phyloP scores from a whole-genome alignment of 2,888 invertebrate genomes.

The Athalia circularis region DNA sequence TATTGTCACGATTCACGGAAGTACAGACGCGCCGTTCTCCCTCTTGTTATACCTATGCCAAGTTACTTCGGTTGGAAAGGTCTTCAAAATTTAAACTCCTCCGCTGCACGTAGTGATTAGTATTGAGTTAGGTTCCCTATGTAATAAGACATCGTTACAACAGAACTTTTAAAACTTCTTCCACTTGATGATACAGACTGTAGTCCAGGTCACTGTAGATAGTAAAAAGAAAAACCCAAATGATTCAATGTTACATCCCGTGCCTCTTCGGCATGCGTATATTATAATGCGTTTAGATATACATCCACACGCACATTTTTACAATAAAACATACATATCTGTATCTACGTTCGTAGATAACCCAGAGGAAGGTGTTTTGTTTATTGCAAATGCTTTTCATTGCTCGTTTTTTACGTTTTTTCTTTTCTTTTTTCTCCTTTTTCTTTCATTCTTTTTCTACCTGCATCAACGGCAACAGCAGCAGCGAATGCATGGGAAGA shows the following conservation, averaged over 20 bases:
- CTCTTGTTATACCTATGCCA: background rate
- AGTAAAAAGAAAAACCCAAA: too few relatives aligned
- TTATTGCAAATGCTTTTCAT: constrained; percentile 43
- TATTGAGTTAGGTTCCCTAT: too few relatives aligned
- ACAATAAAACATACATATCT: background rate
- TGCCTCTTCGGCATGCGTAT: too few relatives aligned
- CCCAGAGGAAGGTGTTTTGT: constrained; percentile 41
- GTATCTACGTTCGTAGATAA: background rate
- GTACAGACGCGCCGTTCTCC: constrained; percentile 20
- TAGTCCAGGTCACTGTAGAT: too few relatives aligned
- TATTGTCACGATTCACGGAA: constrained; percentile 70
- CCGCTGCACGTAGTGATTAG: too few relatives aligned
- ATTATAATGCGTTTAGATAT: too few relatives aligned
- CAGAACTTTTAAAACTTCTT: too few relatives aligned
- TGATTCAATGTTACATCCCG: too few relatives aligned
- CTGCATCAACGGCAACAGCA: constrained; percentile 14
- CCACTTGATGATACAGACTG: too few relatives aligned
- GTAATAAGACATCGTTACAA: too few relatives aligned
- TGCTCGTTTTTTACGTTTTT: constrained; percentile 47
- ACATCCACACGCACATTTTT: too few relatives aligned
- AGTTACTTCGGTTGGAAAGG: constrained; percentile 4
- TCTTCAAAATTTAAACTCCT: background rate
- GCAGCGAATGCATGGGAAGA: too few relatives aligned
- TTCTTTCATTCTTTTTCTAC: constrained; percentile 44
- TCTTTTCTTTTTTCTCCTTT: constrained; percentile 25